Evolutionary conservation across 1,140 invertebrate genomes (phyloP), one percentile per base, ranked within the genome.

Genomic region (Cotesia chilonis): DNA sequence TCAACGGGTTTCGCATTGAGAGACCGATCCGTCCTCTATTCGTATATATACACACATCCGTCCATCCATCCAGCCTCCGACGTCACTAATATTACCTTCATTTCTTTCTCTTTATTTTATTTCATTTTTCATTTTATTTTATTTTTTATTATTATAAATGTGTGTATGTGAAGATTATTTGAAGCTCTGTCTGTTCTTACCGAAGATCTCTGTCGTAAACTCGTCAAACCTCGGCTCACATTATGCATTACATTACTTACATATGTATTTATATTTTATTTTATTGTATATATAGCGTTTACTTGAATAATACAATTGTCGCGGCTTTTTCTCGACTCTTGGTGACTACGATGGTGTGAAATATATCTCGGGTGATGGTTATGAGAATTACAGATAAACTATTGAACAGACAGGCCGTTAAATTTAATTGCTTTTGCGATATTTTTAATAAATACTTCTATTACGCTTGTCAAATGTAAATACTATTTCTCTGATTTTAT

Each of bases 271-370:
- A 10, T 47, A 47, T 47, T 9, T 10, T 10, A 6, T 9, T 10
- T 47, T 47, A 47, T 47, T 52, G 20, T 66, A 28, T 28, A 28
- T 28, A 28, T 3, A 1, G 28, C 28, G 28, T 28, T 35, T 85
- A 86, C 80, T 78, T 78, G 81, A 82, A 85, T 86, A 86, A 85
- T 85, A 85, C 83, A 85, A 86, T 86, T 81, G 81, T 85, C 80
- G 78, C 78, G 78, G 60, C 41, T 47, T 47, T 47, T 47, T 47
- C 41, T 47, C 10, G 1, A 47, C 41, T 47, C 41, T 28, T 1
- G 28, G 28, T 28, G 28, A 28, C 28, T 10, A 47, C 6, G 6
- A 47, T 10, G 41, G 4, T 47, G 41, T 47, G 41, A 47, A 47
- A 47, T 47, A 47, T 47, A 47, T 47, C 41, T 9, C 41, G 69